Conservation (phyloP, 2,888 invertebrate genomes). For the Flexamia atlantica region DNA sequence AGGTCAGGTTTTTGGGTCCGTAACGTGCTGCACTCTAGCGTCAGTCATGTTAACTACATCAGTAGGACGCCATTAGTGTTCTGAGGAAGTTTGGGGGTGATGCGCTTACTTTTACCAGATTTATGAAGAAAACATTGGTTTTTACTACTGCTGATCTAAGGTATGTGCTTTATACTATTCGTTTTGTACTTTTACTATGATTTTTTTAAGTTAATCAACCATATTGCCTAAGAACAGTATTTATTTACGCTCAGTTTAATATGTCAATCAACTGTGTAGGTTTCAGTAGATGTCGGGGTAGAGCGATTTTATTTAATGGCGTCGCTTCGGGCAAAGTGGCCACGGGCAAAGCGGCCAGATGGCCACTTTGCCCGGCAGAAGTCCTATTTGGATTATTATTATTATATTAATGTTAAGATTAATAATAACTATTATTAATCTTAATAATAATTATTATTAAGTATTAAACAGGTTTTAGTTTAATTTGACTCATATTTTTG, state of each 20-base stretch:
- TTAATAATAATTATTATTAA: constrained; percentile 13
- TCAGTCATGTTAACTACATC: constrained; percentile 22
- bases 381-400: constrained; percentile 11
- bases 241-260: constrained; percentile 37
- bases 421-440: background rate
- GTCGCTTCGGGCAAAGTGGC: constrained; percentile 33
- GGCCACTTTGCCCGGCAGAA: no score
- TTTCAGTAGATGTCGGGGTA: constrained; percentile 11
- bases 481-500: background rate
- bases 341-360: no score
- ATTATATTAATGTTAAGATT: background rate
- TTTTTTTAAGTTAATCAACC: constrained; percentile 34
- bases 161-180: constrained; percentile 15
- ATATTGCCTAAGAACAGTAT: constrained; percentile 36
- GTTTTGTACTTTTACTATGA: constrained; percentile 13
- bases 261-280: constrained; percentile 32
- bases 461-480: constrained; percentile 12
- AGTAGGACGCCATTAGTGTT: constrained; percentile 30
- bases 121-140: constrained; percentile 14
- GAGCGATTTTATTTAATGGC: constrained; percentile 20
- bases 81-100: constrained; percentile 39
- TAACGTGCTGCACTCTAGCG: constrained; percentile 46
- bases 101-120: background rate
- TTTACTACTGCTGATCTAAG: constrained; percentile 40
- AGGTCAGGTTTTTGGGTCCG: background rate